These are phyloP conservation scores for Genyomyrus donnyi DNA, from an alignment of 2,113 vertebrate species.

Conservation along the genomic window DNA sequence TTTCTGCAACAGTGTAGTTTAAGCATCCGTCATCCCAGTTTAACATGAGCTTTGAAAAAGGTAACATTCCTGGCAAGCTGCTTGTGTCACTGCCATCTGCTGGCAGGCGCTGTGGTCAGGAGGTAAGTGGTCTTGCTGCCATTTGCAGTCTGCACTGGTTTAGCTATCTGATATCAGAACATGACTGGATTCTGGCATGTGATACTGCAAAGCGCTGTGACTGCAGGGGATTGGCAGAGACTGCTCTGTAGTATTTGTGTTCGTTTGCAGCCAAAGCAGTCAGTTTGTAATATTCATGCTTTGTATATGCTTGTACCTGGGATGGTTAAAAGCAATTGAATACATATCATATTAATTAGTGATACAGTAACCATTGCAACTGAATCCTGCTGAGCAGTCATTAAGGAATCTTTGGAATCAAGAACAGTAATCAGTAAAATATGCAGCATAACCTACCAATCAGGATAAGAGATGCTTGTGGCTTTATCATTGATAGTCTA, in stretches of 20 bases:
- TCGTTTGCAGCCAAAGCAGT: neutral
- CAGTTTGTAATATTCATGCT: neutral
- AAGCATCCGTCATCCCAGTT: neutral
- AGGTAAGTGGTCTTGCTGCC: neutral
- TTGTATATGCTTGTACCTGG: neutral
- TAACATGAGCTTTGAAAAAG: neutral
- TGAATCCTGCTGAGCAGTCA: neutral
- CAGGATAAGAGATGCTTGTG: neutral
- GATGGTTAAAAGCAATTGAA: neutral
- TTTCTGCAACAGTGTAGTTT: neutral
- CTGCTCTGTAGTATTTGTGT: neutral
- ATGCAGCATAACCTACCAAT: neutral
- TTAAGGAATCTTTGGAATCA: neutral
- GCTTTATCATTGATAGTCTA: neutral
- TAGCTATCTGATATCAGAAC: neutral
- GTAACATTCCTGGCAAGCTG: neutral
- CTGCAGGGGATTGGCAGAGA: neutral
- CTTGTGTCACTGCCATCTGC: neutral
- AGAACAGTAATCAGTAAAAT: neutral
- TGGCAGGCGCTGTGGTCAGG: neutral
- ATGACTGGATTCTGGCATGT: neutral
- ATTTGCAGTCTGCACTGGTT: neutral
- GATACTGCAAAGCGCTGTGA: neutral
- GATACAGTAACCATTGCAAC: neutral
- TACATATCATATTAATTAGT: neutral